These are phyloP conservation scores for Campoletis sonorensis DNA, from an alignment of 1,140 invertebrate species.

Conservation along the genomic window DNA sequence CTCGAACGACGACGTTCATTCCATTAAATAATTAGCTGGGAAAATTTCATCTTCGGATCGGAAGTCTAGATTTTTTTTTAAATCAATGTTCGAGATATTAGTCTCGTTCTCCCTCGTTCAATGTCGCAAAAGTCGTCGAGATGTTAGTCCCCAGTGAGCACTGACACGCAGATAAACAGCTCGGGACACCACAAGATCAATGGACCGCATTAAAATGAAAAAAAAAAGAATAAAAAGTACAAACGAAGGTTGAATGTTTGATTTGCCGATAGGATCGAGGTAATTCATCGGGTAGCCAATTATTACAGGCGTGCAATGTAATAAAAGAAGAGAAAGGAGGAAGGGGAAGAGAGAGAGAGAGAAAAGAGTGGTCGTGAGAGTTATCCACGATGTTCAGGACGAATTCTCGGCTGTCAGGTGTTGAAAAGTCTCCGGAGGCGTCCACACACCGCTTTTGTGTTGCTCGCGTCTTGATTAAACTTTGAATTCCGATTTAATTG, in stretches of 20 bases:
- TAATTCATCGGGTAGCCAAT: conserved; percentile 35
- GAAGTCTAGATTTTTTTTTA: background rate
- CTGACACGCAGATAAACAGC: conserved; percentile 5
- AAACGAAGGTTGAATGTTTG: conserved; percentile 31
- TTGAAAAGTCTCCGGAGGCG: conserved; percentile 4
- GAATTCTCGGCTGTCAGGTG: background rate
- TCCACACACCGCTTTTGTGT: background rate
- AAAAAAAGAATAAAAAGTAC: background rate
- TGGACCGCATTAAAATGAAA: background rate
- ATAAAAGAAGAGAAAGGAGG: too few species aligned
- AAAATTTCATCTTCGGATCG: background rate
- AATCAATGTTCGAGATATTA: too few species aligned
- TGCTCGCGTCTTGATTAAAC: conserved; percentile 41
- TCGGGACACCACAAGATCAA: conserved; percentile 5
- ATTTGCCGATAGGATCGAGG: conserved; percentile 43
- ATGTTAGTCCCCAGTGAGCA: background rate
- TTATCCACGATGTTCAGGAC: conserved; percentile 30
- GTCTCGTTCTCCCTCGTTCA: too few species aligned
- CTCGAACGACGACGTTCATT: too few species aligned
- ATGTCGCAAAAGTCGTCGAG: too few species aligned
- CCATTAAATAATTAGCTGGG: too few species aligned
- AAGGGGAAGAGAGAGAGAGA: background rate
- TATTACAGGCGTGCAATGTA: conserved; percentile 18
- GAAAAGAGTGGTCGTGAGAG: conserved; percentile 30
- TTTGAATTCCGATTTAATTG: conserved; percentile 46